Conservation (phyloP, 2,888 invertebrate genomes). For the Idaea aversata region DNA sequence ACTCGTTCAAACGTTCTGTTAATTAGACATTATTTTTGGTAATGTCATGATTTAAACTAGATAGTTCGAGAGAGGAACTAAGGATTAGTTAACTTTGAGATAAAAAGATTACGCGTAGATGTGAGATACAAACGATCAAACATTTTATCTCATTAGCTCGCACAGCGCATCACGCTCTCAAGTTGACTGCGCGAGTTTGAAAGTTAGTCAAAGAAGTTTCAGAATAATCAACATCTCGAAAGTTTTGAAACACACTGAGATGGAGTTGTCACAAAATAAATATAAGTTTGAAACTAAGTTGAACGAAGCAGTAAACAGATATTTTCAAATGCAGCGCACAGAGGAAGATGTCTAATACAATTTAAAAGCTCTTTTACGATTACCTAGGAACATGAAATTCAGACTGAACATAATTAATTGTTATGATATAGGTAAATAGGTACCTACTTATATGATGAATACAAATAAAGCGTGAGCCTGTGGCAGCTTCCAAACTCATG, state of each 20-base stretch:
- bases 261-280: slow-evolving; percentile 15
- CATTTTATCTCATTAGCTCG: slow-evolving; percentile 15
- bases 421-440: no score
- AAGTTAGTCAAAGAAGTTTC: slow-evolving; percentile 19
- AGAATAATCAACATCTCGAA: slow-evolving; percentile 18
- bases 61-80: slow-evolving; percentile 9
- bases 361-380: neutral
- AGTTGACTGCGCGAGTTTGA: slow-evolving; percentile 13
- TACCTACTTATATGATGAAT: no score
- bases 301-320: slow-evolving; percentile 8
- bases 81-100: slow-evolving; percentile 20
- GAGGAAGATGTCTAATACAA: neutral
- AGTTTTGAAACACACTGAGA: slow-evolving; percentile 15
- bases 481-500: slow-evolving; percentile 40
- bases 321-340: neutral
- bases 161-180: slow-evolving; percentile 11
- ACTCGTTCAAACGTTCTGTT: slow-evolving; percentile 30
- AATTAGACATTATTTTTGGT: slow-evolving; percentile 26
- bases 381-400: slow-evolving; percentile 5
- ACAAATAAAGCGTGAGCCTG: slow-evolving; percentile 39
- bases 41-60: slow-evolving; percentile 22
- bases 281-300: slow-evolving; percentile 13
- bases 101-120: slow-evolving; percentile 11
- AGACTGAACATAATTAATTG: neutral
- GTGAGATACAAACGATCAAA: slow-evolving; percentile 6